phyloP scores from a whole-genome alignment of 2,797 vertebrate species.

The Spea hammondii region DNA sequence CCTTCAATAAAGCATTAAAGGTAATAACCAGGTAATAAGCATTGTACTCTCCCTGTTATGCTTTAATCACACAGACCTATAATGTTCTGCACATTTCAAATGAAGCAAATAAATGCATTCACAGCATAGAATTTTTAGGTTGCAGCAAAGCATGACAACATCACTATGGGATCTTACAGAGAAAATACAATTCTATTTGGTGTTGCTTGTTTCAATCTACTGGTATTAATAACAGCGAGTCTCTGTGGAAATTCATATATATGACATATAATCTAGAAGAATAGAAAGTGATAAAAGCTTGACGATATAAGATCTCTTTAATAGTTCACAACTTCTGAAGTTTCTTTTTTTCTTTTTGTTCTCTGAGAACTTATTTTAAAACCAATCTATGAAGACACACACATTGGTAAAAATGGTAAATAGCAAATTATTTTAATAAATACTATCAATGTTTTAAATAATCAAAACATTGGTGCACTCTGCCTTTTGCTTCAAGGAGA shows the following conservation, averaged over 20 bases:
- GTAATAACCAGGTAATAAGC: constrained; percentile 30
- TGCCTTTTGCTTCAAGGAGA: too few relatives aligned
- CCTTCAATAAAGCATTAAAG: constrained; percentile 27
- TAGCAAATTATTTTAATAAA: too few relatives aligned
- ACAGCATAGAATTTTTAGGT: constrained; percentile 36
- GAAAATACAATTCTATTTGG: constrained; percentile 57
- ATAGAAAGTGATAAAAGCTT: constrained; percentile 55
- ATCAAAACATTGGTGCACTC: too few relatives aligned
- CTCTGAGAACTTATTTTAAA: neutral
- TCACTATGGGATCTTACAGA: constrained; percentile 55
- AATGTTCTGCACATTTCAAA: constrained; percentile 35
- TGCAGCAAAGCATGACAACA: constrained; percentile 48
- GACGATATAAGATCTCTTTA: constrained; percentile 16
- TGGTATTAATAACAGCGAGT: constrained; percentile 53
- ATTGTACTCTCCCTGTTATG: constrained; percentile 24
- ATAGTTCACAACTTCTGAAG: constrained; percentile 21
- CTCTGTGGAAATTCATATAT: constrained; percentile 54
- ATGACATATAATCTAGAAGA: constrained; percentile 54
- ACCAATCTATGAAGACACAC: too few relatives aligned
- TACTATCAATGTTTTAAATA: too few relatives aligned
- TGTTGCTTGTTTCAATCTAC: constrained; percentile 57
- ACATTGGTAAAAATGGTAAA: too few relatives aligned
- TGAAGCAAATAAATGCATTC: constrained; percentile 50
- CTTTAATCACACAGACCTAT: constrained; percentile 35
- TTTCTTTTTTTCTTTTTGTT: constrained; percentile 36